Evolutionary conservation across 2,113 vertebrate species (phyloP).

Genomic region (Melanocharis versteri): DNA sequence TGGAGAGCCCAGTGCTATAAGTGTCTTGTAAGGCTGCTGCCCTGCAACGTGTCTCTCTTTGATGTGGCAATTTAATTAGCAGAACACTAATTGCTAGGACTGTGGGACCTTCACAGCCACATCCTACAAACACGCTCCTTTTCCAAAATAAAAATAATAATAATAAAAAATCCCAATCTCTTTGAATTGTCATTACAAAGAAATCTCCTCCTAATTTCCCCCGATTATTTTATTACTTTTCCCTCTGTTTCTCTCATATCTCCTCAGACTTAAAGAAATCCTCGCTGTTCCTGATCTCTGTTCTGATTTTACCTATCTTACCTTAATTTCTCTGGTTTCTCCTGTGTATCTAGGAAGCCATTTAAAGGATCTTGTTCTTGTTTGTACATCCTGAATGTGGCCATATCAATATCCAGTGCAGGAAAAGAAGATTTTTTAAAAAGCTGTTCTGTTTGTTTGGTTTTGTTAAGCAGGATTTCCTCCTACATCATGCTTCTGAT

Average conservation of each 20-base stretch:
- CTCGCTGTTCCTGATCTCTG: neutral
- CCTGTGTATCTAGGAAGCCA: neutral
- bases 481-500: neutral
- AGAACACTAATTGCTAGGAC: neutral
- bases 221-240: neutral
- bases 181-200: neutral
- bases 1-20: neutral
- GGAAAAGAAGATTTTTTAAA: neutral
- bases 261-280: neutral
- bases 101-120: neutral
- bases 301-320: neutral
- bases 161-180: neutral
- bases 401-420: neutral
- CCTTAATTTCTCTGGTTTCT: neutral
- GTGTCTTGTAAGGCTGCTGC: neutral
- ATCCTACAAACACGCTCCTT: neutral
- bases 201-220: neutral
- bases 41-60: neutral
- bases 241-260: rapidly evolving
- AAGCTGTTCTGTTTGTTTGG: neutral
- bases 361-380: neutral
- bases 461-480: neutral
- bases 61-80: conserved; percentile 21
- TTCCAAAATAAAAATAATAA: neutral
- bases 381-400: neutral